phyloP scores from a whole-genome alignment of 2,113 vertebrate genomes.

The Odontesthes bonariensis region DNA sequence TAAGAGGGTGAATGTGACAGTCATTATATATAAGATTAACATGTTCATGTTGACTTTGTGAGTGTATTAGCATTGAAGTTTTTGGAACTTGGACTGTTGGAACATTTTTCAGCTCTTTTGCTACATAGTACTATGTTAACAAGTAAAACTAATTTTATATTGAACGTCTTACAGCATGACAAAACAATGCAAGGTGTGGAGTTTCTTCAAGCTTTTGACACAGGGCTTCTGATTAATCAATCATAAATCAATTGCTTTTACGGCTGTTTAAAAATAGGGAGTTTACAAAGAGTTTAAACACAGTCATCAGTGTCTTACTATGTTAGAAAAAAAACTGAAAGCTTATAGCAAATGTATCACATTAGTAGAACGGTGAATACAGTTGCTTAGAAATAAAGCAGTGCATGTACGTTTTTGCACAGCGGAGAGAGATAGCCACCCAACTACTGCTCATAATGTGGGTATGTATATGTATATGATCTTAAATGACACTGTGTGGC shows the following conservation, averaged over 20 bases:
- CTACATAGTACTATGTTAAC: too few relatives aligned
- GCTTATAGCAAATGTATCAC: too few relatives aligned
- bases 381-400: background rate
- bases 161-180: too few relatives aligned
- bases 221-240: background rate
- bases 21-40: background rate
- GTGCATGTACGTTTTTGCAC: background rate
- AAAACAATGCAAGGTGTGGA: too few relatives aligned
- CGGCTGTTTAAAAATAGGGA: background rate
- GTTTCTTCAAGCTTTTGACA: background rate
- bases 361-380: background rate
- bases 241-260: background rate
- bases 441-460: constrained; percentile 15
- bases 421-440: background rate
- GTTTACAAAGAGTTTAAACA: too few relatives aligned
- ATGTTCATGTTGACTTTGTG: background rate
- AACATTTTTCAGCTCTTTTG: too few relatives aligned
- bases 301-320: background rate
- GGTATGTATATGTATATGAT: constrained; percentile 14
- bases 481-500: constrained; percentile 62
- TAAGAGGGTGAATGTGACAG: background rate
- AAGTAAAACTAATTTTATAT: too few relatives aligned
- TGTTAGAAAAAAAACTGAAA: background rate
- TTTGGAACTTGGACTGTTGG: too few relatives aligned
- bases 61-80: too few relatives aligned